Conservation (phyloP, 2,888 invertebrate genomes). For the Alsophila aescularia region DNA sequence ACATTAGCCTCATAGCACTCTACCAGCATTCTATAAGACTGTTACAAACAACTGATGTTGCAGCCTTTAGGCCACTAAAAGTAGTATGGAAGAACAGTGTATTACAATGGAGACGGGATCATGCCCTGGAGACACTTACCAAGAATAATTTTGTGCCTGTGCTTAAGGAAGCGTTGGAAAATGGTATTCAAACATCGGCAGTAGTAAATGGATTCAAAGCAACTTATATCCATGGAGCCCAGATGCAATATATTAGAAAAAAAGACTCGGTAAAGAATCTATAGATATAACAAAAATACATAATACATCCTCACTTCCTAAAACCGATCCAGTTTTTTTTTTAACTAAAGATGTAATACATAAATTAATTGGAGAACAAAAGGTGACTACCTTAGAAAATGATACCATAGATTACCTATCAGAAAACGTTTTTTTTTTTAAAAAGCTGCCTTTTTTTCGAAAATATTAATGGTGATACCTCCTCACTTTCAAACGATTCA, state of each 20-base stretch:
- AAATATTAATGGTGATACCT: too few relatives aligned
- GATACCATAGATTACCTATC: too few relatives aligned
- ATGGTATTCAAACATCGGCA: slow-evolving; percentile 21
- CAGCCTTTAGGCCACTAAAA: slow-evolving; percentile 41
- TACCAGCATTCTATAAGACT: background rate
- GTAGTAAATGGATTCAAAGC: slow-evolving; percentile 39
- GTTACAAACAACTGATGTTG: slow-evolving; percentile 41
- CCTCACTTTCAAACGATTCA: too few relatives aligned
- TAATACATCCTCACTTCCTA: too few relatives aligned
- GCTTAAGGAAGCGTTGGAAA: slow-evolving; percentile 30
- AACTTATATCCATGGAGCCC: slow-evolving; percentile 32
- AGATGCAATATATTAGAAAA: slow-evolving; percentile 14
- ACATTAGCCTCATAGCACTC: background rate
- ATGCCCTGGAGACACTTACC: slow-evolving; percentile 28
- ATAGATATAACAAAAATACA: too few relatives aligned
- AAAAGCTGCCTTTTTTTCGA: too few relatives aligned
- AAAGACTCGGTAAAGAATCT: too few relatives aligned
- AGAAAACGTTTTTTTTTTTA: too few relatives aligned
- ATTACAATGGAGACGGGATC: slow-evolving; percentile 35
- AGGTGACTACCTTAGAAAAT: too few relatives aligned
- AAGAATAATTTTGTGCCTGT: slow-evolving; percentile 38
- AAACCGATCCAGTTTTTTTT: too few relatives aligned
- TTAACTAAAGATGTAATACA: too few relatives aligned
- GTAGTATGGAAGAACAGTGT: slow-evolving; percentile 32
- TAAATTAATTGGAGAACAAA: too few relatives aligned